These are phyloP conservation scores for Cyclopterus lumpus DNA, from an alignment of 2,797 vertebrate species.

Conservation along the genomic window DNA sequence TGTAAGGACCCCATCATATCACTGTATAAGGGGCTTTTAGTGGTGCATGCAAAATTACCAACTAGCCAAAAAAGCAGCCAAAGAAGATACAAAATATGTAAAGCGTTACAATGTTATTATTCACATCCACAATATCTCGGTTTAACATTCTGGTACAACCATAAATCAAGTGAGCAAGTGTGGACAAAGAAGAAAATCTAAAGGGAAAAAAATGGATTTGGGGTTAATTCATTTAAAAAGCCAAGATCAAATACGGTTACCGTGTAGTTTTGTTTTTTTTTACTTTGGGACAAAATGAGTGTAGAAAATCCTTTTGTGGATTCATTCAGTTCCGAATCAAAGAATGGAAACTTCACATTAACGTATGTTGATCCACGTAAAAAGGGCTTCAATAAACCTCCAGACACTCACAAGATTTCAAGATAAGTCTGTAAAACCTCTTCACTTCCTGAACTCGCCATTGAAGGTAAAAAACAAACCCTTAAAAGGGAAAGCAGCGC, in stretches of 20 bases:
- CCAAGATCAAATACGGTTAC: neutral
- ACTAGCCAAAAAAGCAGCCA: too few relatives aligned
- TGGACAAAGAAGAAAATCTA: neutral
- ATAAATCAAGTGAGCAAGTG: neutral
- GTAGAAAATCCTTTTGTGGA: slow-evolving; percentile 10
- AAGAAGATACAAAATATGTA: neutral
- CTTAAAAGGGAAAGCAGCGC: slow-evolving; percentile 52
- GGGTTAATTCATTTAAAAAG: neutral
- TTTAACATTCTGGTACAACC: neutral
- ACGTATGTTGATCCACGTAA: slow-evolving; percentile 6
- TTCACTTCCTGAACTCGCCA: slow-evolving; percentile 55
- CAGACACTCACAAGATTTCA: slow-evolving; percentile 54
- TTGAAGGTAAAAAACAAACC: slow-evolving; percentile 59
- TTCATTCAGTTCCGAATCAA: slow-evolving; percentile 14
- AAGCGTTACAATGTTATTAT: neutral
- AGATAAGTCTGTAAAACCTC: slow-evolving; percentile 54
- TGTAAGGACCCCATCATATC: neutral
- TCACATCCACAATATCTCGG: neutral
- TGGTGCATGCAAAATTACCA: neutral
- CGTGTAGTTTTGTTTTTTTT: neutral
- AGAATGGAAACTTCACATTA: slow-evolving; percentile 25
- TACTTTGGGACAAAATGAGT: neutral
- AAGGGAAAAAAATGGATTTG: neutral
- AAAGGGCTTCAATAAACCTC: slow-evolving; percentile 39
- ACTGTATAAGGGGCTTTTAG: neutral